A percentile compares a stretch with the other conserved stretches of the same genome.
These are phyloP conservation scores for Phalanger gymnotis DNA, from an alignment of 2,797 vertebrate genomes.

Conservation along the genomic window DNA sequence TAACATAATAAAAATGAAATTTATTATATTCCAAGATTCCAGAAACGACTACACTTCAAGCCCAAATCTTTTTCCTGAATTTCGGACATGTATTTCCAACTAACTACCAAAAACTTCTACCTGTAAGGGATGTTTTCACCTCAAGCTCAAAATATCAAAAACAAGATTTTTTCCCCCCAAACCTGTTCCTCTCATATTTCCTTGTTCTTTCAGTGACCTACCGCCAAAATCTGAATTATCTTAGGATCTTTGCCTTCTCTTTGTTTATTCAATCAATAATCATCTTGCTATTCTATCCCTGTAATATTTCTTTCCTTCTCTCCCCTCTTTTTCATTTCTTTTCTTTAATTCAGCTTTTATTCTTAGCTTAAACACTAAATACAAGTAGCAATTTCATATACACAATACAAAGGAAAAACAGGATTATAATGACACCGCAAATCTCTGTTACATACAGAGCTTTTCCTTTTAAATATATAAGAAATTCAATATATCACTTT, in stretches of 20 bases:
- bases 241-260: neutral
- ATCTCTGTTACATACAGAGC: neutral
- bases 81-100: neutral
- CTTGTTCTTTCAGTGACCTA: neutral
- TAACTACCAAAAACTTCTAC: neutral
- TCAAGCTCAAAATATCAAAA: neutral
- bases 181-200: neutral
- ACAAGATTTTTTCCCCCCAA: neutral
- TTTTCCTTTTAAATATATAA: neutral
- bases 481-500: too few species aligned
- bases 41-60: neutral
- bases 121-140: neutral
- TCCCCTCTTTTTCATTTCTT: neutral
- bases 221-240: neutral
- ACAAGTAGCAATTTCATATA: neutral
- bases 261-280: neutral
- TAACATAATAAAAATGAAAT: neutral
- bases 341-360: neutral
- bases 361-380: neutral
- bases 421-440: neutral
- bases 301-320: neutral
- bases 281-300: neutral
- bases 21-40: neutral
- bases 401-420: neutral
- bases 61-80: neutral